Evolutionary conservation across 2,888 invertebrate genomes (phyloP).

Genomic region (Philhelius pedissequus): DNA sequence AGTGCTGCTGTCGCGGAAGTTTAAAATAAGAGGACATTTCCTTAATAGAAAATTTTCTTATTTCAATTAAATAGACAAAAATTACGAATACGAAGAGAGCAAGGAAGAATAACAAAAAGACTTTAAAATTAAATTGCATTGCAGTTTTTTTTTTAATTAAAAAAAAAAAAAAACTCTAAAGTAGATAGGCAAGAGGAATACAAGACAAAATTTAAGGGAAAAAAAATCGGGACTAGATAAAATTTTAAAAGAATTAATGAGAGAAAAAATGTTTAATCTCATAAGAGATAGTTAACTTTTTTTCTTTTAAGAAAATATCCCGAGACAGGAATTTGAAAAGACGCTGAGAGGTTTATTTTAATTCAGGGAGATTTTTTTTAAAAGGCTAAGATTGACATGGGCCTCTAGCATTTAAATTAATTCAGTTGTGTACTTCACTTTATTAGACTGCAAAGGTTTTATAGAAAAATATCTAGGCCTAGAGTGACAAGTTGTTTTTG

Average conservation of each 20-base stretch:
- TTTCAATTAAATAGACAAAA: slow-evolving; percentile 34
- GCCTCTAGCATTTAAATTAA: no score
- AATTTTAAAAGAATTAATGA: not conserved
- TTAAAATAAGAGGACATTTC: slow-evolving; percentile 47
- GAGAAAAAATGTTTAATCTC: not conserved
- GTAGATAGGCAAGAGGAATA: not conserved
- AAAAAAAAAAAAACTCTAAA: slow-evolving; percentile 1
- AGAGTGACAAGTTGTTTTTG: no score
- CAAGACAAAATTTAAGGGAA: not conserved
- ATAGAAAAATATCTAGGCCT: no score
- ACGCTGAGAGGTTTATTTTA: no score
- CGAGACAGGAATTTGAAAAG: no score
- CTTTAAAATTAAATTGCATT: slow-evolving; percentile 54
- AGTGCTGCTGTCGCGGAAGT: slow-evolving; percentile 18
- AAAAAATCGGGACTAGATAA: not conserved
- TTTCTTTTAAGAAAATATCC: not conserved
- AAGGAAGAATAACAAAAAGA: not conserved
- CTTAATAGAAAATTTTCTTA: slow-evolving; percentile 52
- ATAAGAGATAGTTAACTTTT: not conserved
- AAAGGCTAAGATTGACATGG: no score
- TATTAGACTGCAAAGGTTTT: no score
- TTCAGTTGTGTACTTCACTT: no score
- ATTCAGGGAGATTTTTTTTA: no score
- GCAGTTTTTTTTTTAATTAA: slow-evolving; percentile 12
- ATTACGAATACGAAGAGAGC: not conserved